These are phyloP conservation scores for Euwallacea fornicatus DNA, from an alignment of 1,140 invertebrate genomes.

Conservation along the genomic window DNA sequence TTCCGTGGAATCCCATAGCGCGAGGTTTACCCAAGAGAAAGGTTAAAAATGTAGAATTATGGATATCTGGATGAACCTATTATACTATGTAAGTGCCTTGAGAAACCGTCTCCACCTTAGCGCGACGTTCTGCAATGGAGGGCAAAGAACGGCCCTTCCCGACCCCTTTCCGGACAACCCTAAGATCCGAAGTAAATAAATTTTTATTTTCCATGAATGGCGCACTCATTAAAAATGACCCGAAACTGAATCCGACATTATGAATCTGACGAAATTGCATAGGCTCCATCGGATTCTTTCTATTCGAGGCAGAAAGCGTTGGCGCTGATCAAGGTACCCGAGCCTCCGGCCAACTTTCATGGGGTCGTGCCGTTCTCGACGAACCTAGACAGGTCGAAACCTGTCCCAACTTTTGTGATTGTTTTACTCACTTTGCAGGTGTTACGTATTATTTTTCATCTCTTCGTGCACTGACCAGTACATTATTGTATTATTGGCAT, in stretches of 20 bases:
- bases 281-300: neutral
- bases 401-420: slow-evolving; percentile 47
- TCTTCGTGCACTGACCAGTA: slow-evolving; percentile 17
- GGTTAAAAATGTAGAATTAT: neutral
- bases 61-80: neutral
- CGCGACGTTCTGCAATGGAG: too few relatives aligned
- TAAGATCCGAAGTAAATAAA: neutral
- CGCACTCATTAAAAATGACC: neutral
- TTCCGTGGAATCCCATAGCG: neutral
- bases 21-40: neutral
- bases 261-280: neutral
- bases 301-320: neutral
- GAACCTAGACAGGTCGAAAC: slow-evolving; percentile 46
- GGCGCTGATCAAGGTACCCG: slow-evolving; percentile 7
- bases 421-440: slow-evolving; percentile 49
- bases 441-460: slow-evolving; percentile 37
- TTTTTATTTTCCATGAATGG: neutral
- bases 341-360: slow-evolving; percentile 9
- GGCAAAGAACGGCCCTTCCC: neutral
- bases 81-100: too few relatives aligned
- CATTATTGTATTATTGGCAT: slow-evolving; percentile 15
- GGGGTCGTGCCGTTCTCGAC: slow-evolving; percentile 12
- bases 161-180: neutral
- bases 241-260: too few relatives aligned
- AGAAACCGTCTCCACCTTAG: too few relatives aligned